Base-by-base conservation (phyloP, 2,888 invertebrate genomes). In the Coenonympha arcania region DNA sequence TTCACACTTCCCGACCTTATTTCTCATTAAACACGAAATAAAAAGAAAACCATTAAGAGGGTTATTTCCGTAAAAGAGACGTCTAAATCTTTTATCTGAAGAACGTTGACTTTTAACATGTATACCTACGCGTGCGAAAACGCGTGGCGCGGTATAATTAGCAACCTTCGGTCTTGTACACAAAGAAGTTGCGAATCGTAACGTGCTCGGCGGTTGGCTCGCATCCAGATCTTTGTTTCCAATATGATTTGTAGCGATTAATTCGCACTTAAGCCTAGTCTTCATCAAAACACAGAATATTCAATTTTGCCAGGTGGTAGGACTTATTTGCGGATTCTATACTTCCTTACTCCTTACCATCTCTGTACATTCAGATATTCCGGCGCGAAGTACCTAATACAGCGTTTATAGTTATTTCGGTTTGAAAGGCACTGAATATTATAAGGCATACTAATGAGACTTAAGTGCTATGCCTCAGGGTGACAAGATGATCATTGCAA, bases 211-310 rank as follows among this genome's bases (percentile, higher is more conserved):
- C 41, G 36, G 42, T 72, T 79, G 82, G 82, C 79, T 24, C 9
- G 3, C 22, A 43, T 73, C 82, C 82, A 82, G 66, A 61, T 75
- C 80, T 82, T 82, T 82, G 80, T 81, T 78, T 53, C 43, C 59
- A 60, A 63, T 74, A 72, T 76, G 77, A 77, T 73, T 76, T 72
- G 68, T 53, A 45, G 56, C 58, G 61, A 56, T 69, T 70, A 66
- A 57, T 62, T 49, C 52, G 22, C 48, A 20, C 48, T 56, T 56
- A 52, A 53, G n/a, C n/a, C n/a, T n/a, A n/a, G n/a, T n/a, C n/a
- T n/a, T n/a, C n/a, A n/a, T n/a, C n/a, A n/a, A n/a, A n/a, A n/a
- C n/a, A n/a, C n/a, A n/a, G n/a, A n/a, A n/a, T n/a, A n/a, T n/a
- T n/a, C n/a, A n/a, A n/a, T n/a, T n/a, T n/a, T n/a, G n/a, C n/a